Evolutionary conservation across 1,140 invertebrate genomes (phyloP), one percentile per base, ranked within the genome.

Genomic region (Magallana ariakensis): DNA sequence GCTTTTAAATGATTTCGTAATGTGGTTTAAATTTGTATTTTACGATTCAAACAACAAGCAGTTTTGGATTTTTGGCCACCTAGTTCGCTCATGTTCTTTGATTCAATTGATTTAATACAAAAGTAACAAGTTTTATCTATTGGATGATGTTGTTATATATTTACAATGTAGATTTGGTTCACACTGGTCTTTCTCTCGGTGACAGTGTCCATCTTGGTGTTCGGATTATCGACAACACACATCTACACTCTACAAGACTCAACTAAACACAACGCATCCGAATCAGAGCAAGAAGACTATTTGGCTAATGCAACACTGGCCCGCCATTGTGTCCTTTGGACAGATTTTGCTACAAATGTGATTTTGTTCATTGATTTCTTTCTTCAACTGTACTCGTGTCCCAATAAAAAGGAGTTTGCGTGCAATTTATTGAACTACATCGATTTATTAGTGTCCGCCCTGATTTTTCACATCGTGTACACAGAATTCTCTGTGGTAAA

Each of bases 381-480:
- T 13, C 70, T 80, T 0, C 22, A 13, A 80, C 13, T 80, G 13
- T 80, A 80, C 46, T 33, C 22, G 13, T 10, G 70, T 80, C 22
- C n/a, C 5, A 33, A 53, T 5, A 80, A 53, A 22, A 33, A 53
- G n/a, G 13, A 53, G 22, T 60, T 60, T 60, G 58, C n/a, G 11
- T 60, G 9, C 13, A 60, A 60, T n/a, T 16, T 60, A 16, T 60
- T 60, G 58, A 60, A 60, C 58, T 60, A 60, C 13, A 60, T 60
- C 13, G 58, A 60, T 60, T 54, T 87, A n/a, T 55, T 83, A 10
- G 19, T 83, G 19, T 46, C 19, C 16, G 83, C 83, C 57, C 83
- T 80, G 80, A 83, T 60, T 15, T 60, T 60, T 60, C 58, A 60
- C 58, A 60, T 60, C 15, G n/a, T n/a, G n/a, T 60, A 60, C 58